Base-by-base conservation (phyloP, 2,113 vertebrate species). In the Calidris pugnax region DNA sequence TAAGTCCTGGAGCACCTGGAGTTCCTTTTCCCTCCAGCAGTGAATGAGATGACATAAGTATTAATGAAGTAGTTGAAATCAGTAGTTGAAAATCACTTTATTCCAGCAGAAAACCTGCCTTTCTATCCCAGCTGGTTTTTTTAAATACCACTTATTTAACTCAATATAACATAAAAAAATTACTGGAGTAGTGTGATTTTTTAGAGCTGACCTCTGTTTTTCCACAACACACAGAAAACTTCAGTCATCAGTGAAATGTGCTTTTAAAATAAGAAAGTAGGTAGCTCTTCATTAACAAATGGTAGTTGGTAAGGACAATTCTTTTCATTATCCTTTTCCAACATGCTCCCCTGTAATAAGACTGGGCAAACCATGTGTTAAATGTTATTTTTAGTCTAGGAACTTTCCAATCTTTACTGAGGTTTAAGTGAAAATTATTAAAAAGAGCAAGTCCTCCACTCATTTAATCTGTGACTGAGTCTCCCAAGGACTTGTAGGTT, bases 1-100 rank as follows among this genome's bases (percentile, higher is more conserved):
- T 99, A 98, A 96, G 98, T 97, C 17, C 30, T 73, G 51, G 32
- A 56, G 60, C 8, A 19, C 60, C 14, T 82, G 32, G 48, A 86
- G 26, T 35, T 92, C 22, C 6, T 75, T 80, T 79, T 78, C 14
- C 9, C 6, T 67, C 16, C n/a, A 33, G 53, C 30, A 19, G 41
- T 56, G 87, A 89, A 78, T 48, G 30, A 81, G 16, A 33, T 75
- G 1, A 48, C 16, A 0, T n/a, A 71, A 89, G 18, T 68, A 39
- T 78, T 89, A 63, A 45, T 1, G 3, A 33, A 77, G 18, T 26
- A 57, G 16, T 64, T 60, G 26, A 85, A 93, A 39, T 63, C 9
- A 41, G 75, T 33, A 76, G 19, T 19, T 89, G 69, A 85, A 93
- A 81, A 82, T 47, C 14, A 27, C 28, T 41, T n/a, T 76, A n/a